phyloP scores from a whole-genome alignment of 2,888 invertebrate genomes.

The Standfussiana lucernea region DNA sequence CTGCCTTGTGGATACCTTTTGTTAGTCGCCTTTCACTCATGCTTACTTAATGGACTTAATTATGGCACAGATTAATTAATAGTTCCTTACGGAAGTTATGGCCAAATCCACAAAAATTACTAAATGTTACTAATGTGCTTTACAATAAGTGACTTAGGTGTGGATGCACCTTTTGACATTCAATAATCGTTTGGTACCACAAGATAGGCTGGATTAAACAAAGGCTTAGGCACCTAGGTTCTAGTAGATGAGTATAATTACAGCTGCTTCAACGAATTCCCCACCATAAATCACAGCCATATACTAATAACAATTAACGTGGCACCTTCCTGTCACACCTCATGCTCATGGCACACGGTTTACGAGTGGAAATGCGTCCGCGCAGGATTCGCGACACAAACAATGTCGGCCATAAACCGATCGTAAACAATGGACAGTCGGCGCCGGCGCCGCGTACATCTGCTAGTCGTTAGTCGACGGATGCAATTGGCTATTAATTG shows the following conservation, averaged over 20 bases:
- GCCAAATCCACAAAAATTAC: neutral
- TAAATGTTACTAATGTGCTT: neutral
- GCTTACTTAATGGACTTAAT: too few relatives aligned
- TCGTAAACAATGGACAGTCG: constrained; percentile 70
- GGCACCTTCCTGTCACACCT: constrained; percentile 47
- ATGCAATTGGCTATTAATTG: constrained; percentile 53
- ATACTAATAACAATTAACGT: constrained; percentile 34
- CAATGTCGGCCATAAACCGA: constrained; percentile 65
- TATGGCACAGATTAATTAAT: too few relatives aligned
- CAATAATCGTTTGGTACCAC: neutral
- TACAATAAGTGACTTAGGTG: neutral
- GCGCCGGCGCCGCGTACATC: constrained; percentile 81
- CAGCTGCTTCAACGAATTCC: constrained; percentile 4
- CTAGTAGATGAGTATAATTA: neutral
- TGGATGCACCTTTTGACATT: neutral
- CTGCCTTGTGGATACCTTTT: too few relatives aligned
- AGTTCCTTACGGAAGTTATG: too few relatives aligned
- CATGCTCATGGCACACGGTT: constrained; percentile 35
- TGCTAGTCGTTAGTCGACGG: constrained; percentile 62
- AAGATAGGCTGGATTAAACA: neutral
- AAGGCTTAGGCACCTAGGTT: neutral
- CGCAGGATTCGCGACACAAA: constrained; percentile 64
- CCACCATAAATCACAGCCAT: constrained; percentile 34
- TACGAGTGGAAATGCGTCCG: constrained; percentile 57
- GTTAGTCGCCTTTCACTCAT: too few relatives aligned